Evolutionary conservation across 2,797 vertebrate species (phyloP), one percentile per base, ranked within the genome.

Genomic region (Lacerta bilineata): DNA sequence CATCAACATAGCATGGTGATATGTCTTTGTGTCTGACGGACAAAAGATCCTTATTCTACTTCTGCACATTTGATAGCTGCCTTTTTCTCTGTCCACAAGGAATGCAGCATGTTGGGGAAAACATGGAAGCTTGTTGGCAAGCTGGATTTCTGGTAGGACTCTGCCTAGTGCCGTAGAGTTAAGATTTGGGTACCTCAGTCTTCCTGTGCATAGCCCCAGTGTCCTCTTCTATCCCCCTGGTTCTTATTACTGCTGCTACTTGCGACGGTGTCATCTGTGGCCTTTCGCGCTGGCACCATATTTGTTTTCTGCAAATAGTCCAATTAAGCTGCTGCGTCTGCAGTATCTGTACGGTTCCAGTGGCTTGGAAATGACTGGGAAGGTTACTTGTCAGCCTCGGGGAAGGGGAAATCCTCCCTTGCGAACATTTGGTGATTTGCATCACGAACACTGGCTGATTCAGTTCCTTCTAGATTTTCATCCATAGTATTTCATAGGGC

Each of bases 31-130:
- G 36, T 59, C 50, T 15, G 6, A 78, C 10, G 71, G 64, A 71
- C 27, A 43, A 84, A 84, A 71, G 72, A 77, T 89, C 29, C 55
- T 75, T 72, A 55, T 25, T 69, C 50, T 29, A 29, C 82, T 64
- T 55, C 27, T 72, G 66, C 39, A 84, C 78, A 55, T 55, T 23
- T 36, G 77, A 39, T 86, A 89, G 29, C 6, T 83, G 69, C 27
- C 61, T 83, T 88, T 87, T 33, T 33, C 10, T 87, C 91, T 90
- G 68, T 80, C 15, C 46, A 36, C 18, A 72, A 84, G 27, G 41
- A 87, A 72, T 75, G 68, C 59, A 36, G 8, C 68, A 33, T 78
- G 86, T 55, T 89, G n/a, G 13, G 50, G 90, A 46, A 82, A 41
- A 69, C 29, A 66, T 43, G n/a, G 18, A 66, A 27, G 7, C 64